Conservation (phyloP, 2,113 vertebrate species). For the Heteronetta atricapilla region DNA sequence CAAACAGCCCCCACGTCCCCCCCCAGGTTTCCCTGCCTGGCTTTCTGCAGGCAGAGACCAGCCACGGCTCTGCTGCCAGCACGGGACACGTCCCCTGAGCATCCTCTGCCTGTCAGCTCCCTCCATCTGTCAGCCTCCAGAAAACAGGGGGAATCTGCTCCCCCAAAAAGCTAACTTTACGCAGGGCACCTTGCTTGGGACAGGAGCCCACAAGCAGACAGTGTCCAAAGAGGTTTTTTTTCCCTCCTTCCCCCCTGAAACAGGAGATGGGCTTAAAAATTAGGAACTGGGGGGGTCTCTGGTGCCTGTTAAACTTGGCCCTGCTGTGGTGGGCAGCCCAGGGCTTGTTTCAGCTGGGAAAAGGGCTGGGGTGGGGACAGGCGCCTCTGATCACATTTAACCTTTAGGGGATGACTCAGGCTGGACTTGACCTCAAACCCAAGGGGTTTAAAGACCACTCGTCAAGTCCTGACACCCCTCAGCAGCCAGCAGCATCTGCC, state of each 20-base stretch:
- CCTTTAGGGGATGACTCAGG: neutral
- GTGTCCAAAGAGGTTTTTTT: neutral
- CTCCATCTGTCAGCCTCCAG: neutral
- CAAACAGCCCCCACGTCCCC: neutral
- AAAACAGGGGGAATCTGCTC: fast-evolving
- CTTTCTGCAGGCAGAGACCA: neutral
- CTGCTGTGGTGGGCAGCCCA: neutral
- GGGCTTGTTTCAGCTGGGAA: neutral
- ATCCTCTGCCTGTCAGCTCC: neutral
- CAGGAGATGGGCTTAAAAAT: neutral
- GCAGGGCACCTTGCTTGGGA: neutral
- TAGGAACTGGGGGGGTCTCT: fast-evolving
- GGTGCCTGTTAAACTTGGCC: fast-evolving
- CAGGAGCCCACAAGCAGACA: neutral
- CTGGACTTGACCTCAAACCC: neutral
- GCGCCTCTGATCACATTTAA: fast-evolving
- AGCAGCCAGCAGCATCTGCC: neutral
- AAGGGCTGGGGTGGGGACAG: neutral
- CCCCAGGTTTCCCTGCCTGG: neutral
- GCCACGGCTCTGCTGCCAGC: neutral
- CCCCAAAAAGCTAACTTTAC: neutral
- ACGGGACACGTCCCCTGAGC: neutral
- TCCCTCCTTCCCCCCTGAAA: neutral
- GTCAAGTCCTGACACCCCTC: fast-evolving
- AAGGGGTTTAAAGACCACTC: fast-evolving